These are phyloP conservation scores for Dimorphilus gyrociliatus DNA, from an alignment of 2,888 invertebrate species.

Conservation along the genomic window DNA sequence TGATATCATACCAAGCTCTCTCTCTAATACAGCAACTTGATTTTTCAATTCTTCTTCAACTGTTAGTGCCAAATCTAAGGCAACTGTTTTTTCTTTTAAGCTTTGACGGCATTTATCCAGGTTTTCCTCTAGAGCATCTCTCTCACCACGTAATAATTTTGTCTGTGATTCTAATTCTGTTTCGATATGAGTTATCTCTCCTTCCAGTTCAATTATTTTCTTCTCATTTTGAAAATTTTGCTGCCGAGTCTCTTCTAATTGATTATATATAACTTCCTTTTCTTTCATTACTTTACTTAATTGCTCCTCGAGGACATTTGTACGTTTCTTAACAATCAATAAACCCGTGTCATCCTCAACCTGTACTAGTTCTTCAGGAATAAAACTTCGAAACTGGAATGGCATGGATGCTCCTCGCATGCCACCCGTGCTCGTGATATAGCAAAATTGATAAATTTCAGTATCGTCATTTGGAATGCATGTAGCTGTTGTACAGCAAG, in stretches of 20 bases:
- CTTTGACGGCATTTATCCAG: no score
- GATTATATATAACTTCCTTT: slow-evolving; percentile 12
- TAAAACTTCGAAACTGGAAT: slow-evolving; percentile 29
- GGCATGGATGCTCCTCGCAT: slow-evolving; percentile 35
- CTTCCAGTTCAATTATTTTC: neutral
- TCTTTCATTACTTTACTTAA: slow-evolving; percentile 14
- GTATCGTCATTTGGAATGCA: slow-evolving; percentile 33
- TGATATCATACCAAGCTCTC: no score
- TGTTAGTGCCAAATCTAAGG: no score
- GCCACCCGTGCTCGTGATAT: slow-evolving; percentile 23
- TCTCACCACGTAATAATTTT: no score
- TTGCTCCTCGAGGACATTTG: slow-evolving; percentile 24
- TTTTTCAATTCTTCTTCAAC: no score
- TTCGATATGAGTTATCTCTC: no score
- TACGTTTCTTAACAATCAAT: slow-evolving; percentile 26
- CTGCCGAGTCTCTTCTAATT: neutral
- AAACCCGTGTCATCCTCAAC: slow-evolving; percentile 29
- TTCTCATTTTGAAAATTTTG: neutral
- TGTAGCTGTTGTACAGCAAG: no score
- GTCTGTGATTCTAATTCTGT: no score
- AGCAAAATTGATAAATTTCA: slow-evolving; percentile 38
- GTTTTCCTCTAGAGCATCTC: no score
- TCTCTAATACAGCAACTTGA: no score
- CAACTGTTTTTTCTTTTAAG: no score
- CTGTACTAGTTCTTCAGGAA: slow-evolving; percentile 28